phyloP scores from a whole-genome alignment of 92 coral and sea anemone species.

The Meandrina meandrites region DNA sequence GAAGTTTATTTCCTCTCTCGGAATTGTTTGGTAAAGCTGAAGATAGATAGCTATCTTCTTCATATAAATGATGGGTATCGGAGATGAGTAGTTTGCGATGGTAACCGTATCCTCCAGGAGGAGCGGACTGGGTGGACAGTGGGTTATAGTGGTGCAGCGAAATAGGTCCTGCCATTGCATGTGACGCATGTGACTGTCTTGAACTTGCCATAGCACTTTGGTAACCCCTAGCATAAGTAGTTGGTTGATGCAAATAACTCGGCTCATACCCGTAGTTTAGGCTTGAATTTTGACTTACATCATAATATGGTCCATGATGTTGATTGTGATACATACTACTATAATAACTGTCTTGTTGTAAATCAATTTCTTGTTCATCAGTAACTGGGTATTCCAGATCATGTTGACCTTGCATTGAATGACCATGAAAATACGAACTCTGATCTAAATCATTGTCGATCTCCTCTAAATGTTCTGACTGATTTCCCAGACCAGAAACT shows the following conservation, averaged over 20 bases:
- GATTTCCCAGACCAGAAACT: not conserved
- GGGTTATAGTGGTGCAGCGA: slow-evolving; percentile 19
- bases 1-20: slow-evolving; percentile 34
- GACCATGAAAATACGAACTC: not conserved
- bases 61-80: slow-evolving; percentile 48
- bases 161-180: not conserved
- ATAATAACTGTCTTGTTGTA: not conserved
- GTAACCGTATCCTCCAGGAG: slow-evolving; percentile 57
- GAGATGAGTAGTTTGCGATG: slow-evolving; percentile 48
- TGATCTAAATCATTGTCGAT: slow-evolving; percentile 33
- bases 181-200: slow-evolving; percentile 23
- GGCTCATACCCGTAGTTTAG: not conserved
- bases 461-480: slow-evolving; percentile 10
- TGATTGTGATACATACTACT: not conserved
- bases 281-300: not conserved
- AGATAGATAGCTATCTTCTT: slow-evolving; percentile 41
- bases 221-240: not conserved
- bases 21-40: slow-evolving; percentile 49
- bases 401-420: not conserved
- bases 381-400: not conserved
- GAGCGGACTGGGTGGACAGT: slow-evolving; percentile 67
- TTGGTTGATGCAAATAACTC: not conserved
- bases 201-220: slow-evolving; percentile 37
- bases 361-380: not conserved
- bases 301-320: slow-evolving; percentile 6